Percentiles rank a stretch among this genome's conserved stretches.
phyloP scores from a whole-genome alignment of 2,113 vertebrate genomes.

The Nansenia antarctica region DNA sequence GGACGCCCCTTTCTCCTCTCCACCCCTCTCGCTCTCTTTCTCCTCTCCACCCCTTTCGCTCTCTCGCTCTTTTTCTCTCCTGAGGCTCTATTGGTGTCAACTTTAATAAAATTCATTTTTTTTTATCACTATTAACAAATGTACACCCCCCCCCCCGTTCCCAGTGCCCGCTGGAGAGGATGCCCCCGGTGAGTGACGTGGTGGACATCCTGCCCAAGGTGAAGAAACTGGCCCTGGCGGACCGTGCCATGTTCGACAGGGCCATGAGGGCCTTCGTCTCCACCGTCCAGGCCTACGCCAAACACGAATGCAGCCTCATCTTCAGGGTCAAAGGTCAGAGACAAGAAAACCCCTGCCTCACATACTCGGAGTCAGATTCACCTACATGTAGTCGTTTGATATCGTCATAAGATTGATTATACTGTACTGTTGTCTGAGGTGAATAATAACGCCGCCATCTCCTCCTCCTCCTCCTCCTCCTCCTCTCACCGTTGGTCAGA shows the following conservation, averaged over 20 bases:
- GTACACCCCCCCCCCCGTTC: not conserved
- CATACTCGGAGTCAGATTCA: not conserved
- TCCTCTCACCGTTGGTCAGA: constrained; percentile 70
- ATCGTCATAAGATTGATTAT: not conserved
- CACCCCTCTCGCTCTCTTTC: not conserved
- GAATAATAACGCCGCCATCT: not conserved
- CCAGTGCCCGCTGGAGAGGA: constrained; percentile 90
- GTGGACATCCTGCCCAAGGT: constrained; percentile 86
- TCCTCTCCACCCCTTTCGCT: not conserved
- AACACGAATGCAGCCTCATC: constrained; percentile 94
- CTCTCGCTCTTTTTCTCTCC: not conserved
- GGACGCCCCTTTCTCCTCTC: too few relatives aligned
- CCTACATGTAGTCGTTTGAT: not conserved
- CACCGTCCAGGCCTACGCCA: constrained; percentile 87
- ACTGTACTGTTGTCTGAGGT: not conserved
- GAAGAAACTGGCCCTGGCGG: constrained; percentile 79
- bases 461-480: too few relatives aligned
- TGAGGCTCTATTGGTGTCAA: too few relatives aligned
- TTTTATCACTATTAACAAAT: too few relatives aligned
- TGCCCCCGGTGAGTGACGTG: constrained; percentile 68
- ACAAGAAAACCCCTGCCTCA: not conserved
- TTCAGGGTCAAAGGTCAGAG: constrained; percentile 90
- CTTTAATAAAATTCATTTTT: too few relatives aligned
- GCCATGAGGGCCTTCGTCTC: constrained; percentile 94
- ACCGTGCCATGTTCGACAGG: constrained; percentile 90